Evolutionary conservation across 2,113 vertebrate genomes (phyloP).

Genomic region (Thamnophis sirtalis): DNA sequence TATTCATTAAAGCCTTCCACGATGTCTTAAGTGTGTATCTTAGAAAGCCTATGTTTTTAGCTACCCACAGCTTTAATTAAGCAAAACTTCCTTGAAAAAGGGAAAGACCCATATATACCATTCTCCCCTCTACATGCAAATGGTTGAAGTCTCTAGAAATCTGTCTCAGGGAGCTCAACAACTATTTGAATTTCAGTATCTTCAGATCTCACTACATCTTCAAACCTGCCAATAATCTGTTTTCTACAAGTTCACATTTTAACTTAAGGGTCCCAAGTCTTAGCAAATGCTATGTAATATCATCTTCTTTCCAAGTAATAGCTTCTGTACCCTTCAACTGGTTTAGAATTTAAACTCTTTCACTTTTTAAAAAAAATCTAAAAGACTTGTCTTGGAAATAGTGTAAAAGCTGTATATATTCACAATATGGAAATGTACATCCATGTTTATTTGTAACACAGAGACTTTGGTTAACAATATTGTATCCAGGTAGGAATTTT

Average conservation of each 20-base stretch:
- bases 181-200: background rate
- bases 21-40: background rate
- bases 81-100: background rate
- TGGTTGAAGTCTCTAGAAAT: conserved; percentile 12
- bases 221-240: background rate
- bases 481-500: background rate
- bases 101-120: background rate
- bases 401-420: background rate
- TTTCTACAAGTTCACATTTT: background rate
- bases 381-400: background rate
- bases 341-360: background rate
- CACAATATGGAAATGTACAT: background rate
- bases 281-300: background rate
- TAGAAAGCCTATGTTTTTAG: conserved; percentile 29
- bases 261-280: background rate
- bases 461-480: background rate
- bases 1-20: conserved; percentile 11
- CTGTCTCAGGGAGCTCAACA: background rate
- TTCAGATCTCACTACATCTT: background rate
- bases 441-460: background rate
- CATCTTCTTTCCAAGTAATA: background rate
- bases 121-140: conserved; percentile 3
- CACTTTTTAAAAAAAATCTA: background rate
- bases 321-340: background rate
- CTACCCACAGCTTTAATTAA: conserved; percentile 15